Conservation (phyloP, 2,113 vertebrate species). For the Erythrolamprus reginae region DNA sequence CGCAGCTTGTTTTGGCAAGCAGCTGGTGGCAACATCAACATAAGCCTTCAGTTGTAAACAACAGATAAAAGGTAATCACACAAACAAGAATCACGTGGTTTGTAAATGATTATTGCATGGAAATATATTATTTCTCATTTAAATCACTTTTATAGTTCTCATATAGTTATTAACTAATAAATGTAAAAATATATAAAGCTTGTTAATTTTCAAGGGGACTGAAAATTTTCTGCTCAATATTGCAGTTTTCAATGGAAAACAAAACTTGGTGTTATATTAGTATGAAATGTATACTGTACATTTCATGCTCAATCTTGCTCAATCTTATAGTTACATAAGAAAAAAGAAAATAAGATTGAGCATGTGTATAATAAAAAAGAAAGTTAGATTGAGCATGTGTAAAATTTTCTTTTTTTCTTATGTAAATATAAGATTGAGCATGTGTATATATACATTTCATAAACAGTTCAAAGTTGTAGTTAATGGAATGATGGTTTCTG, state of each 20-base stretch:
- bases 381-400: too few species aligned
- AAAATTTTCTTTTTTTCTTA: background rate
- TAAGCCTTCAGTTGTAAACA: slow-evolving; percentile 37
- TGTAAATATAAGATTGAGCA: background rate
- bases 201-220: background rate
- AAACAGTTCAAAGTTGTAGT: background rate
- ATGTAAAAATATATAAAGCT: background rate
- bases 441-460: background rate
- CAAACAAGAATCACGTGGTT: background rate
- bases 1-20: slow-evolving; percentile 1
- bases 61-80: slow-evolving; percentile 26
- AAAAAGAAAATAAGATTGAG: too few species aligned
- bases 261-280: background rate
- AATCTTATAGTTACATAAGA: too few species aligned
- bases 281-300: too few species aligned
- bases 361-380: too few species aligned
- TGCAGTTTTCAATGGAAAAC: background rate
- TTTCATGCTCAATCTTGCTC: too few species aligned
- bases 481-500: too few species aligned
- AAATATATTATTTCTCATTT: background rate
- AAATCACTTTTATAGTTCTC: background rate
- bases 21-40: slow-evolving; percentile 9
- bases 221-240: background rate
- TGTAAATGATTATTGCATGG: background rate
- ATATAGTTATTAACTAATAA: background rate